These are phyloP conservation scores for Lycopodina hypogea DNA, from an alignment of 37 sponge, comb jelly and placozoan species.

Conservation along the genomic window DNA sequence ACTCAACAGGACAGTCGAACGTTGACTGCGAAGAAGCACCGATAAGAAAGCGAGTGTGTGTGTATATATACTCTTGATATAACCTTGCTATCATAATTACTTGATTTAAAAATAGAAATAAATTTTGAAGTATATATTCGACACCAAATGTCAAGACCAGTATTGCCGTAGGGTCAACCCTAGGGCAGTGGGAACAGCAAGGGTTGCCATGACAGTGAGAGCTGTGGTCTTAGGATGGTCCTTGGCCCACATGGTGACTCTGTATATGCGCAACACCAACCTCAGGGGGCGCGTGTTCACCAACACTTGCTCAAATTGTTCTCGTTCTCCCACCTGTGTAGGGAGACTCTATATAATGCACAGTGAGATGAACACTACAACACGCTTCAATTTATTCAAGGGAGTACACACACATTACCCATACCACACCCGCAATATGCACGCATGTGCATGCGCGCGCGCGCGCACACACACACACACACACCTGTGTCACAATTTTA, in stretches of 20 bases:
- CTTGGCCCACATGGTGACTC: not conserved
- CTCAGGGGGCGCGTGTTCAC: slow-evolving; percentile 41
- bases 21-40: not conserved
- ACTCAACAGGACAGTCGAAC: not conserved
- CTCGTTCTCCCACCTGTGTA: slow-evolving; percentile 44
- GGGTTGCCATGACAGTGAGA: not conserved
- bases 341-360: too few species aligned
- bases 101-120: not conserved
- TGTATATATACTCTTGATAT: not conserved
- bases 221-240: slow-evolving; percentile 1
- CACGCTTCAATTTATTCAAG: too few species aligned
- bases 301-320: slow-evolving; percentile 75
- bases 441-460: not conserved
- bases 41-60: too few species aligned
- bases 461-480: not conserved
- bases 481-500: slow-evolving; percentile 58
- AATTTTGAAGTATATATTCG: not conserved
- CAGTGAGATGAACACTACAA: too few species aligned
- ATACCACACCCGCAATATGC: too few species aligned
- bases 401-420: too few species aligned
- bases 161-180: too few species aligned
- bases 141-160: not conserved
- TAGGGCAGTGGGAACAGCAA: too few species aligned
- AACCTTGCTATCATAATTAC: not conserved
- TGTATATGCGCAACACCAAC: slow-evolving; percentile 22